A percentile compares a stretch with the other conserved stretches of the same genome.
These are phyloP conservation scores for Clupea harengus DNA, from an alignment of 2,113 vertebrate species.

Conservation along the genomic window DNA sequence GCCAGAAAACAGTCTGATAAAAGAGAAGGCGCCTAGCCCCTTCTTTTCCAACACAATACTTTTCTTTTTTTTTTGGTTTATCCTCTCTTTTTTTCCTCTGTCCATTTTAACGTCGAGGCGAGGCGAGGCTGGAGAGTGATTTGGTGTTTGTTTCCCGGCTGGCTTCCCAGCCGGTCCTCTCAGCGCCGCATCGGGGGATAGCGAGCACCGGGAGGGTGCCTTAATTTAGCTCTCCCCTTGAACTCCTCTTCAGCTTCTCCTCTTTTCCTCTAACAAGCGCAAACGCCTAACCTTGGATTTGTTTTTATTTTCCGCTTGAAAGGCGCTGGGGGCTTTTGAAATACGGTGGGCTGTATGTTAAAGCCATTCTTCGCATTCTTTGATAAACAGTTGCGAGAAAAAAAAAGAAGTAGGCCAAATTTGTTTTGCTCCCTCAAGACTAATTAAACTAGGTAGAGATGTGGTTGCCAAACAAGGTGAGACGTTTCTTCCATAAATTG, in stretches of 20 bases:
- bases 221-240: neutral
- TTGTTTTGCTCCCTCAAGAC: conserved; percentile 21
- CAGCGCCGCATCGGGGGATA: neutral
- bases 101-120: neutral
- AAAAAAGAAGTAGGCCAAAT: neutral
- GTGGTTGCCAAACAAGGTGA: conserved; percentile 11
- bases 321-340: neutral
- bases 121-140: neutral
- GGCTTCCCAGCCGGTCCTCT: neutral
- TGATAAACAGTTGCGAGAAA: neutral
- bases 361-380: neutral
- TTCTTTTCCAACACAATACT: no score
- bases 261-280: neutral
- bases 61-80: no score
- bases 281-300: neutral
- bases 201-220: neutral
- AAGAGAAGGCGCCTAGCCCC: neutral
- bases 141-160: neutral
- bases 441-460: conserved; percentile 20
- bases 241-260: neutral
- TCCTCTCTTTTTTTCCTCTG: neutral
- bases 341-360: neutral
- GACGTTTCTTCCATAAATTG: neutral
- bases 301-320: neutral
- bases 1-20: neutral